Percentiles rank a stretch among this genome's conserved stretches.
Evolutionary conservation across 2,797 vertebrate species (phyloP).

Genomic region (Brachymystax lenok): DNA sequence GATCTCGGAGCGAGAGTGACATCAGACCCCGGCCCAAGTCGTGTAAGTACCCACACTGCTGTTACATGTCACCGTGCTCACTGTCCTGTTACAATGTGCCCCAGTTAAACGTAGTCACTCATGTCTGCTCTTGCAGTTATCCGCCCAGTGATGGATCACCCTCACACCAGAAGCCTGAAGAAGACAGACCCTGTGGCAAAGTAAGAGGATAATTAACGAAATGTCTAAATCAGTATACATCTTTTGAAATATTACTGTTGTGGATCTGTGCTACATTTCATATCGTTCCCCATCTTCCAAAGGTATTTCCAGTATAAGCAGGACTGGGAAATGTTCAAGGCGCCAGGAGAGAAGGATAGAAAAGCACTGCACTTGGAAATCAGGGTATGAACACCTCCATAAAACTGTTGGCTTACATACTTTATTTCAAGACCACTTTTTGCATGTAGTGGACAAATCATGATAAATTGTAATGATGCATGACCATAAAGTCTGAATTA

Average conservation of each 20-base stretch:
- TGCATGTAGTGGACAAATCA: background rate
- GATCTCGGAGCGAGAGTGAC: constrained; percentile 53
- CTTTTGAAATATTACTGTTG: background rate
- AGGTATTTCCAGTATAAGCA: constrained; percentile 83
- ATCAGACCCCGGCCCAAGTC: constrained; percentile 71
- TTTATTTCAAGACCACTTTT: background rate
- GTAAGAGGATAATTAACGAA: constrained; percentile 53
- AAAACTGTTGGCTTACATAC: background rate
- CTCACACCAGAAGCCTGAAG: constrained; percentile 66
- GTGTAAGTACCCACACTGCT: constrained; percentile 64
- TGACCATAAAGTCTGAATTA: background rate
- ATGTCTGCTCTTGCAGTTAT: constrained; percentile 68
- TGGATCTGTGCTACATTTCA: background rate
- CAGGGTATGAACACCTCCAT: constrained; percentile 21
- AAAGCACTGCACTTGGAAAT: constrained; percentile 72
- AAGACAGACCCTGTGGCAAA: constrained; percentile 77
- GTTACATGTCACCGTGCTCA: background rate
- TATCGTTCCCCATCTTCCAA: constrained; percentile 5
- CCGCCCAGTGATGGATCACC: constrained; percentile 68
- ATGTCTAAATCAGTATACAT: background rate
- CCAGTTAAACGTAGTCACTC: background rate
- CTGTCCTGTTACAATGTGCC: background rate
- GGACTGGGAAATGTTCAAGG: constrained; percentile 75
- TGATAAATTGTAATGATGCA: too few relatives aligned
- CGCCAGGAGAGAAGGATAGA: constrained; percentile 74